Percentiles rank a stretch among this genome's conserved stretches.
These are phyloP conservation scores for Caenorhabditis sinica DNA, from an alignment of 2,888 invertebrate species.

Conservation along the genomic window DNA sequence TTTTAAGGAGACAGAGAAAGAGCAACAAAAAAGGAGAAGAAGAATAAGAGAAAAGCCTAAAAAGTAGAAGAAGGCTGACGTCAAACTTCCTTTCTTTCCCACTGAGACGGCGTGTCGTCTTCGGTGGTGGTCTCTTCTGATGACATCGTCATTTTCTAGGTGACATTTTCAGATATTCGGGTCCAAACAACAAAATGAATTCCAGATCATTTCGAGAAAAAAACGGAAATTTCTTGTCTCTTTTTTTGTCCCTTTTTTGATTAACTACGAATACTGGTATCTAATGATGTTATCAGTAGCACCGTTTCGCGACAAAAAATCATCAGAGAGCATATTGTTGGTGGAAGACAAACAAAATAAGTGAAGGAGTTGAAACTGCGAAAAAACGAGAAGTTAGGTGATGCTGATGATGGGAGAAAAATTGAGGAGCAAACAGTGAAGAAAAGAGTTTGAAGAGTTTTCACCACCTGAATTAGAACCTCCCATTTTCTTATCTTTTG, in stretches of 20 bases:
- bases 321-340: conserved; percentile 11
- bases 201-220: background rate
- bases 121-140: conserved; percentile 43
- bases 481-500: conserved; percentile 27
- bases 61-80: conserved; percentile 41
- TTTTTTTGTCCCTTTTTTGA: conserved; percentile 9
- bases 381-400: conserved; percentile 26
- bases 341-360: conserved; percentile 46
- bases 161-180: conserved; percentile 44
- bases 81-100: conserved; percentile 42
- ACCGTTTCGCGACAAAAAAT: conserved; percentile 46
- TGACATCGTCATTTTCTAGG: conserved; percentile 20
- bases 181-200: conserved; percentile 27
- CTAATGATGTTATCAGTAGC: conserved; percentile 51
- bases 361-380: conserved; percentile 52
- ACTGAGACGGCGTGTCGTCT: conserved; percentile 25
- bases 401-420: conserved; percentile 40
- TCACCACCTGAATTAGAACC: conserved; percentile 39
- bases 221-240: background rate
- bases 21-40: conserved; percentile 12
- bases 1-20: conserved; percentile 11
- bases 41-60: conserved; percentile 14
- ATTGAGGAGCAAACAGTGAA: conserved; percentile 53
- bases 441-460: conserved; percentile 23
- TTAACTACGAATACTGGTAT: conserved; percentile 25